phyloP scores from a whole-genome alignment of 2,113 vertebrate species.

The Eulemur macaco region DNA sequence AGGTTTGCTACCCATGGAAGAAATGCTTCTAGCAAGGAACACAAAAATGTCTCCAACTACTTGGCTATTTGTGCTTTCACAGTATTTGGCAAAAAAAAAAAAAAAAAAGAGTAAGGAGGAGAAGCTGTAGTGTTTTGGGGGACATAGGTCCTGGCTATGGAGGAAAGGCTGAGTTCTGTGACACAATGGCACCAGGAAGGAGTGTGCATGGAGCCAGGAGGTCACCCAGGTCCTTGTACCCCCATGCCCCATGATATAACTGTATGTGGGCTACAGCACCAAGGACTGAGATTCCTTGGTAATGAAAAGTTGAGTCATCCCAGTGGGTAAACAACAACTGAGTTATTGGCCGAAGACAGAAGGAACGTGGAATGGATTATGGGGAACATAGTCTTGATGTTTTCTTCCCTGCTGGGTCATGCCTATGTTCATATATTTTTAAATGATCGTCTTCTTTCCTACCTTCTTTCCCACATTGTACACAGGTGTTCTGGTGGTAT shows the following conservation, averaged over 20 bases:
- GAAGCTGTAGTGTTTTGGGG: not conserved
- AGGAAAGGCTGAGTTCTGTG: not conserved
- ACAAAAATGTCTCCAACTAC: not conserved
- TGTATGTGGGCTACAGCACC: fast-evolving
- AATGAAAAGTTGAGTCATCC: not conserved
- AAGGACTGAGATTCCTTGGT: not conserved
- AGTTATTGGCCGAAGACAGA: not conserved
- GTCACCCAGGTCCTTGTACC: not conserved
- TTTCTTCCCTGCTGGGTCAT: not conserved
- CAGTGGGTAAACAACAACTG: not conserved
- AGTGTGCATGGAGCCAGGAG: not conserved
- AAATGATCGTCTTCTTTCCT: not conserved
- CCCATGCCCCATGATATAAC: not conserved
- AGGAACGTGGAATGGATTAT: not conserved
- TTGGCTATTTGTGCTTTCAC: not conserved
- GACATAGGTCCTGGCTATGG: not conserved
- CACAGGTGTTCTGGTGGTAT: not conserved
- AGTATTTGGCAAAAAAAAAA: not conserved
- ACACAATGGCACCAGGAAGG: not conserved
- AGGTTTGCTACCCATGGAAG: not conserved
- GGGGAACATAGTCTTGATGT: too few relatives aligned
- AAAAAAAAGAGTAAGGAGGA: not conserved
- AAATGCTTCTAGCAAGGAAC: not conserved
- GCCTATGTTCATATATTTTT: not conserved
- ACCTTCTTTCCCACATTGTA: not conserved